These are phyloP conservation scores for Poliocrania exsul DNA, from an alignment of 2,797 vertebrate genomes.

Conservation along the genomic window DNA sequence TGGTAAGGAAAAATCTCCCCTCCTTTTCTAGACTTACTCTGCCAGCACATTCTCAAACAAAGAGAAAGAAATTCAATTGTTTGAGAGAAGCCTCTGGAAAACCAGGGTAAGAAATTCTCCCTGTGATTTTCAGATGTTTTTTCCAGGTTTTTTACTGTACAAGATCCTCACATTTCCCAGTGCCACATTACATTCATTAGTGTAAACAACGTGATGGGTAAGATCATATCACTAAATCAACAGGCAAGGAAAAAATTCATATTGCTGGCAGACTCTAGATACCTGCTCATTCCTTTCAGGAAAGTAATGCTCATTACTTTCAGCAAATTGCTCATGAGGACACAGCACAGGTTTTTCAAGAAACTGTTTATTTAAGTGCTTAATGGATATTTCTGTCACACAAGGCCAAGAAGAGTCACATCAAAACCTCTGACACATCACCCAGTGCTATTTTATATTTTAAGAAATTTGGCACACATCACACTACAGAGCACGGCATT, in stretches of 20 bases:
- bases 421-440: constrained; percentile 43
- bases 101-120: not conserved
- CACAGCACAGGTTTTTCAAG: not conserved
- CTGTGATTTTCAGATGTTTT: not conserved
- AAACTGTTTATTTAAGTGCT: constrained; percentile 3
- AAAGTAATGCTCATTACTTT: constrained; percentile 8
- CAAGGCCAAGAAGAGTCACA: constrained; percentile 33
- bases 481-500: constrained; percentile 27
- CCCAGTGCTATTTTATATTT: constrained; percentile 23
- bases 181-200: not conserved
- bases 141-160: not conserved
- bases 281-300: constrained; percentile 31
- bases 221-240: not conserved
- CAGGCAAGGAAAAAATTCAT: constrained; percentile 16
- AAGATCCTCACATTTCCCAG: not conserved
- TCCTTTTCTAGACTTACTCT: not conserved
- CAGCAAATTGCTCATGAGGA: not conserved
- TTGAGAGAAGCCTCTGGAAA: not conserved
- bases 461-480: constrained; percentile 41
- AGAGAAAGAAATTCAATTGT: not conserved
- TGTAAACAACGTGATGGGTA: not conserved
- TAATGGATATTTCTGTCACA: constrained; percentile 29
- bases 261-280: not conserved
- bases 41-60: not conserved
- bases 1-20: not conserved